Evolutionary conservation across 2,888 invertebrate genomes (phyloP), one percentile per base, ranked within the genome.

Genomic region (Apamea epomidion): DNA sequence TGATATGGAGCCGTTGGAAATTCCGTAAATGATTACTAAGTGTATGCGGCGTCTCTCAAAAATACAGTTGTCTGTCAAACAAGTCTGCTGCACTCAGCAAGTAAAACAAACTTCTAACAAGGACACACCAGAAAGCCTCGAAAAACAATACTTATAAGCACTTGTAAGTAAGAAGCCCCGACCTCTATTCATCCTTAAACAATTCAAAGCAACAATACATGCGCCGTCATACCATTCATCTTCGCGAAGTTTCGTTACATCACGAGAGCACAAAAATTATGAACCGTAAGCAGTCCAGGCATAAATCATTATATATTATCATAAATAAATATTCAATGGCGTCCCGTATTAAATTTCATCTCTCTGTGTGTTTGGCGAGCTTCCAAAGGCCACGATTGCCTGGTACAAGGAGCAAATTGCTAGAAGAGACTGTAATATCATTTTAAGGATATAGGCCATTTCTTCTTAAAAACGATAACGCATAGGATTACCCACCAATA

Each of bases 291-390:
- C 94, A 93, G 93, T 92, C 92, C 92, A 90, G 91, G 94, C 93
- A 96, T 96, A 96, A 96, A 96, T 96, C 96, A 96, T 96, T 95
- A 94, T 92, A 93, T 93, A 96, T 96, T 96, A 96, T 94, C 96
- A 96, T 96, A 96, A 96, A 96, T 96, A 96, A 95, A 96, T 96
- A 96, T 96, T 96, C 96, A 96, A 95, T 93, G 93, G 93, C 90
- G 93, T 91, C 89, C 84, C 93, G 95, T 95, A 96, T 96, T 96
- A 95, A 96, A 95, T 95, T 96, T 95, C 94, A 95, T 95, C 94
- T 92, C 92, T 91, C 90, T 90, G 91, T 92, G 91, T 90, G 91
- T 90, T 93, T 95, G 95, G 95, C 94, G 86, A 78, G 79, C 87
- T 91, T 93, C 95, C 95, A 95, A 92, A 91, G 92, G 92, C 92